Conservation (phyloP, 2,888 invertebrate genomes). For the Physocephala rufipes region DNA sequence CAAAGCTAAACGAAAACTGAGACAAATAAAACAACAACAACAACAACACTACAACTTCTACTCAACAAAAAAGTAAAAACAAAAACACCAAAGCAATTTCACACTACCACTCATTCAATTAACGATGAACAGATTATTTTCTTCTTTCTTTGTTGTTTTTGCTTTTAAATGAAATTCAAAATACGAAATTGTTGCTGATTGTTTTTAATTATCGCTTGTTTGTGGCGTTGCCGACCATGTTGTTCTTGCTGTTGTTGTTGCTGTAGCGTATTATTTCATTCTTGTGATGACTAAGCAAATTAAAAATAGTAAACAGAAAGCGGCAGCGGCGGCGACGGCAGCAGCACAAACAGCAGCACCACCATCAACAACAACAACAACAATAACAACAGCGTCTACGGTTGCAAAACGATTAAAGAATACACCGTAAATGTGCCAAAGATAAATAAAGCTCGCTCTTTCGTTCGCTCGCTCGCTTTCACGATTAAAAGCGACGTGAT, state of each 20-base stretch:
- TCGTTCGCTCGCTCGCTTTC: too few relatives aligned
- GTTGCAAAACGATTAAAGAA: background rate
- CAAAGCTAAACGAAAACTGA: background rate
- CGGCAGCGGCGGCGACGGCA: slow-evolving; percentile 33
- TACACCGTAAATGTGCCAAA: too few relatives aligned
- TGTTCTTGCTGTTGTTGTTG: slow-evolving; percentile 13
- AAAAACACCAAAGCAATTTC: background rate
- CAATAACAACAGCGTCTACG: background rate
- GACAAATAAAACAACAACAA: background rate
- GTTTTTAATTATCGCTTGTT: too few relatives aligned
- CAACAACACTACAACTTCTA: too few relatives aligned
- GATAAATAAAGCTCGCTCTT: too few relatives aligned
- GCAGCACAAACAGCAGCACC: background rate
- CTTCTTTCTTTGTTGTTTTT: slow-evolving; percentile 10
- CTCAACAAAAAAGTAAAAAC: too few relatives aligned
- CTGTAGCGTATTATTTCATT: slow-evolving; percentile 17
- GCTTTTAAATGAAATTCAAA: slow-evolving; percentile 4
- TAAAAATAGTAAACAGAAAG: slow-evolving; percentile 65
- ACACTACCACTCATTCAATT: too few relatives aligned
- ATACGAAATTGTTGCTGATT: background rate
- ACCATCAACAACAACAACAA: background rate
- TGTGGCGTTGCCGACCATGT: too few relatives aligned
- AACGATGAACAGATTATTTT: too few relatives aligned
- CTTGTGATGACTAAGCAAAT: slow-evolving; percentile 64
- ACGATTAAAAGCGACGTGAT: too few relatives aligned